Evolutionary conservation across 2,797 vertebrate species (phyloP).

Genomic region (Falco naumanni): DNA sequence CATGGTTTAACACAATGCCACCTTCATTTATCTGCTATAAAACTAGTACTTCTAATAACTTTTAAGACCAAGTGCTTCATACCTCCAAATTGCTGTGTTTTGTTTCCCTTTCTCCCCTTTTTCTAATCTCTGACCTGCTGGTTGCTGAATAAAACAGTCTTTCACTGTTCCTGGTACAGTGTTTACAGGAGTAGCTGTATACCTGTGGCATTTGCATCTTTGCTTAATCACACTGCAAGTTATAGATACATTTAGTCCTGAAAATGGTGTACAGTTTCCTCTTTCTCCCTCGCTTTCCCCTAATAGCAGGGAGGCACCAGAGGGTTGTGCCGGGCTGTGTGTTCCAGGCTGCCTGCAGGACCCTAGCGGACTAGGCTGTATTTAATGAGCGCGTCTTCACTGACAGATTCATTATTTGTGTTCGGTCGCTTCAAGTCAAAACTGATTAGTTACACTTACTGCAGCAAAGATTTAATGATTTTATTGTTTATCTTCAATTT

Average conservation of each 20-base stretch:
- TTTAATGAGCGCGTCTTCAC: slow-evolving; percentile 83
- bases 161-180: background rate
- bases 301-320: background rate
- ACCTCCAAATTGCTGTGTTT: background rate
- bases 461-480: slow-evolving; percentile 87
- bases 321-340: slow-evolving; percentile 18
- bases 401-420: slow-evolving; percentile 88
- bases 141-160: background rate
- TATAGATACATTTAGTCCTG: background rate
- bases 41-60: background rate
- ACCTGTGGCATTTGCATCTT: background rate
- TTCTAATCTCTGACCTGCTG: background rate
- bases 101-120: background rate
- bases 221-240: background rate
- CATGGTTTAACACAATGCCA: background rate
- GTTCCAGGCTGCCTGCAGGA: slow-evolving; percentile 64
- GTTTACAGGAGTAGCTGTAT: background rate
- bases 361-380: slow-evolving; percentile 70
- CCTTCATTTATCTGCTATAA: background rate
- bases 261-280: background rate
- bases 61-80: background rate
- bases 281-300: background rate
- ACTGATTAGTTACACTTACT: slow-evolving; percentile 88
- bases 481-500: slow-evolving; percentile 91
- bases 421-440: slow-evolving; percentile 84